Evolutionary conservation across 2,888 invertebrate genomes (phyloP), one percentile per base, ranked within the genome.

Genomic region (Chaitophorus viminalis): DNA sequence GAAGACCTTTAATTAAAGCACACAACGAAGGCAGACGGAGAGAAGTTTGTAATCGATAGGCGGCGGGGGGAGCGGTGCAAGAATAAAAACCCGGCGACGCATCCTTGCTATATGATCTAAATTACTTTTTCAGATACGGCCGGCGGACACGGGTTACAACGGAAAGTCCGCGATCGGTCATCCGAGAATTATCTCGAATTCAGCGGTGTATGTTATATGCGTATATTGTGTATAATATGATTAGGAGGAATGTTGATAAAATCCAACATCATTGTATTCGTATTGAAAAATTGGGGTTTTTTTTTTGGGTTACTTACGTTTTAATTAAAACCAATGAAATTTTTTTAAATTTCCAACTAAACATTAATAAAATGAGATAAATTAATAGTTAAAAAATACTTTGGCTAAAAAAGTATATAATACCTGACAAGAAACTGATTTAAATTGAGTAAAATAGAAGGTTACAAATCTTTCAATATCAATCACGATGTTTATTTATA

Each of bases 1-100:
- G 29, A 11, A 70, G 86, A n/a, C 70, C 86, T 86, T 86, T 86
- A 86, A 86, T 86, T 86, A 86, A 85, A 86, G 68, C 70, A n/a
- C 70, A n/a, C 86, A 70, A n/a, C 84, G 68, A 31, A 85, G 75
- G 21, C 31, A n/a, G n/a, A 18, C 46, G 14, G 60, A 60, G 17
- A 52, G n/a, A 36, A 60, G 46, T 76, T 76, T 25, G 39, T 65
- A 68, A 76, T 76, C 84, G 84, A 84, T 75, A 76, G 84, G 31
- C 39, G 4, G 46, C 54, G 33, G 9, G 68, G 3, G 21, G 46
- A 36, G 21, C 25, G 31, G 68, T 33, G 33, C 18, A 25, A 39
- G 76, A 77, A 78, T 54, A 33, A 54, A 72, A 85, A 70, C 72
- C 54, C 77, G 11, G 36, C 11, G 70, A 17, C n/a, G 18, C 70